phyloP scores from a whole-genome alignment of 2,797 vertebrate species.

The Leptodactylus fallax region DNA sequence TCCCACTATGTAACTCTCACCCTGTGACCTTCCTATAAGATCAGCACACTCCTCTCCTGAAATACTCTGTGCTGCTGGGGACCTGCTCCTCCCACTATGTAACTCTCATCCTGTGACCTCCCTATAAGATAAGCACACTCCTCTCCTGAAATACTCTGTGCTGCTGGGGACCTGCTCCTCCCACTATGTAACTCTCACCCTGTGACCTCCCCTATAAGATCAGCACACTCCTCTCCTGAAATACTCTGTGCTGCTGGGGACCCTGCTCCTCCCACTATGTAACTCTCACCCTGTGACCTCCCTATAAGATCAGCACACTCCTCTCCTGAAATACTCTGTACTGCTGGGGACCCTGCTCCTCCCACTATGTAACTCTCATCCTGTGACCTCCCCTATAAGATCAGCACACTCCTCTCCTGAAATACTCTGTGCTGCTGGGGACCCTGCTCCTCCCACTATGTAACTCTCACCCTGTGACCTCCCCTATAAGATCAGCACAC shows the following conservation, averaged over 20 bases:
- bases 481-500: too few relatives aligned
- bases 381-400: too few relatives aligned
- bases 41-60: not conserved
- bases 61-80: not conserved
- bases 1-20: not conserved
- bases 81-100: not conserved
- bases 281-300: not conserved
- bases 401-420: not conserved
- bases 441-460: not conserved
- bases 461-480: not conserved
- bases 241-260: not conserved
- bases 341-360: not conserved
- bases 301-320: not conserved
- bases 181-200: not conserved
- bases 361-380: not conserved
- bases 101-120: too few relatives aligned
- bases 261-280: not conserved
- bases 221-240: not conserved
- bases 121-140: not conserved
- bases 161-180: not conserved
- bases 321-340: not conserved
- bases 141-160: not conserved
- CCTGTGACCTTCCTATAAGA: too few relatives aligned
- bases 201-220: not conserved
- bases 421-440: not conserved